A percentile compares a stretch with the other conserved stretches of the same genome.
phyloP scores from a whole-genome alignment of 2,888 invertebrate genomes.

The Dicranocentrus wangi region DNA sequence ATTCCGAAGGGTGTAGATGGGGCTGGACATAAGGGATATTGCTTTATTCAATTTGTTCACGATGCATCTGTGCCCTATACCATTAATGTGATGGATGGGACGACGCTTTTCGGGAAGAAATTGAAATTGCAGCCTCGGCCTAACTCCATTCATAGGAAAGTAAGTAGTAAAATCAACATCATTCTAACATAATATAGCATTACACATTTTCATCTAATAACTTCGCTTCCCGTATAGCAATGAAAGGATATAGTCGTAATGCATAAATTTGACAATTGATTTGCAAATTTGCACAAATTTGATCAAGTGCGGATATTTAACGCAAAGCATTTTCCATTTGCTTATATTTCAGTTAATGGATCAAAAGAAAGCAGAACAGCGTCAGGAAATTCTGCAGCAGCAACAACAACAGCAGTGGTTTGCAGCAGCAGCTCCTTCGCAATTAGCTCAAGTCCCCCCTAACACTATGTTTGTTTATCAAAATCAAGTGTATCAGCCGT shows the following conservation, averaged over 20 bases:
- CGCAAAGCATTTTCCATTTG: too few relatives aligned
- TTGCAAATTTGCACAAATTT: too few relatives aligned
- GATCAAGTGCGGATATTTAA: background rate
- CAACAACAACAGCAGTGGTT: constrained; percentile 67
- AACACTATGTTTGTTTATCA: constrained; percentile 72
- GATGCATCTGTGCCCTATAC: constrained; percentile 72
- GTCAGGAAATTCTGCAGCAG: constrained; percentile 63
- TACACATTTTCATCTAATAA: too few relatives aligned
- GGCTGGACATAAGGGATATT: constrained; percentile 72
- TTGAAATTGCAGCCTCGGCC: constrained; percentile 72
- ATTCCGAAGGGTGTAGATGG: constrained; percentile 72
- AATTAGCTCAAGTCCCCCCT: constrained; percentile 73
- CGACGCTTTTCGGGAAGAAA: constrained; percentile 71
- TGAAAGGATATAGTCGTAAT: too few relatives aligned
- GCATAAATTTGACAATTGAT: too few relatives aligned
- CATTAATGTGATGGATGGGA: constrained; percentile 72
- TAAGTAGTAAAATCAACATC: constrained; percentile 42
- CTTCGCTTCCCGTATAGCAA: too few relatives aligned
- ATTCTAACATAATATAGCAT: too few relatives aligned
- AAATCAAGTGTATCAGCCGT: constrained; percentile 72
- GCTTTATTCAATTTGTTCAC: constrained; percentile 70
- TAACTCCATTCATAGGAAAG: constrained; percentile 72
- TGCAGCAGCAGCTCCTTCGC: constrained; percentile 66
- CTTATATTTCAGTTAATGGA: constrained; percentile 73
- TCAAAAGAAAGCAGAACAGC: constrained; percentile 70